Evolutionary conservation across 2,888 invertebrate species (phyloP).

Genomic region (Sisyra terminalis): DNA sequence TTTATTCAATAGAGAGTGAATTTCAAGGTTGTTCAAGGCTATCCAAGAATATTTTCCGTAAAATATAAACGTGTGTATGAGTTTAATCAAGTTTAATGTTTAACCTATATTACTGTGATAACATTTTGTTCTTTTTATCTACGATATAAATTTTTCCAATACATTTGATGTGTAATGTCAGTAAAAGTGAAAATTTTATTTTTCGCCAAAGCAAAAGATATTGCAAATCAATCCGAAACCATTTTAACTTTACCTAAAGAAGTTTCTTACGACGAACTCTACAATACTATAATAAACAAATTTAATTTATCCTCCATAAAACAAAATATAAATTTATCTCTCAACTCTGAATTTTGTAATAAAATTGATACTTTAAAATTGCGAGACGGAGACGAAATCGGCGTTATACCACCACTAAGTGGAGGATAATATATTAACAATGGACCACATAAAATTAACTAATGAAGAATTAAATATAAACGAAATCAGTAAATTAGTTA

Average conservation of each 20-base stretch:
- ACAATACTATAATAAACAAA: constrained; percentile 37
- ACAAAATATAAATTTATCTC: constrained; percentile 56
- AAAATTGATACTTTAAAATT: constrained; percentile 36
- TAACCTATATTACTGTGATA: too few species aligned
- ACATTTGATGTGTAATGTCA: constrained; percentile 21
- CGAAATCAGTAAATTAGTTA: constrained; percentile 45
- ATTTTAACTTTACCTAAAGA: constrained; percentile 32
- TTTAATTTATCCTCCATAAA: constrained; percentile 52
- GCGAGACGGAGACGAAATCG: constrained; percentile 61
- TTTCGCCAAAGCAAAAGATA: constrained; percentile 80
- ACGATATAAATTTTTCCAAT: not conserved
- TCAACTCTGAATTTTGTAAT: constrained; percentile 66
- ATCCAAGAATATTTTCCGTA: too few species aligned
- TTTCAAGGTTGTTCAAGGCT: too few species aligned
- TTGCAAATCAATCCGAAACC: constrained; percentile 46
- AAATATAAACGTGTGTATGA: too few species aligned
- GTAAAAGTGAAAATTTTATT: constrained; percentile 58
- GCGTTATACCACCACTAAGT: constrained; percentile 87
- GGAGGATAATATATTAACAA: constrained; percentile 51
- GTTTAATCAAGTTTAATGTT: too few species aligned
- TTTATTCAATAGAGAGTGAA: too few species aligned
- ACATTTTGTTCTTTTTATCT: too few species aligned
- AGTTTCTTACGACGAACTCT: constrained; percentile 37
- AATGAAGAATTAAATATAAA: constrained; percentile 49
- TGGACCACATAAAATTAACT: constrained; percentile 56